phyloP scores from a whole-genome alignment of 2,113 vertebrate species.

The Percina caprodes region DNA sequence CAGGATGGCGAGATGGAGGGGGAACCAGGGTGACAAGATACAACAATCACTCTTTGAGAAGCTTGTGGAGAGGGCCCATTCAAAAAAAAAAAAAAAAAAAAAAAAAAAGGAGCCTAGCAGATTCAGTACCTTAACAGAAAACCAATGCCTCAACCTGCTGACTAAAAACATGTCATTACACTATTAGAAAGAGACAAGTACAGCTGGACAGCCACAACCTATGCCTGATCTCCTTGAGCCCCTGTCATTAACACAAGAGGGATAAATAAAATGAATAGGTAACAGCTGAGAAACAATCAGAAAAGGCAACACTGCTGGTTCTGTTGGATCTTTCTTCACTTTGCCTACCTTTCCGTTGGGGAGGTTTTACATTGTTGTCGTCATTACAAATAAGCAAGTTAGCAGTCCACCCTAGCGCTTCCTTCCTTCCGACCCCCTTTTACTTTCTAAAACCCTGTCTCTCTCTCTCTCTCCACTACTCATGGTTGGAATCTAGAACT shows the following conservation, averaged over 20 bases:
- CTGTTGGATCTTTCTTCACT: conserved; percentile 77
- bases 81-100: conserved; percentile 12
- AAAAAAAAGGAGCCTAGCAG: conserved; percentile 59
- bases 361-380: conserved; percentile 76
- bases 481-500: conserved; percentile 87
- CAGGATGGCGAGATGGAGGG: conserved; percentile 57
- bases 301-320: conserved; percentile 88
- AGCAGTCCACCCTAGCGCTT: conserved; percentile 77
- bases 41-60: conserved; percentile 69
- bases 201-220: conserved; percentile 62
- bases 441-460: conserved; percentile 67
- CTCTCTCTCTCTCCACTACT: conserved; percentile 59
- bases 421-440: conserved; percentile 61
- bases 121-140: conserved; percentile 79
- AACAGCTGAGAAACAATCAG: conserved; percentile 82
- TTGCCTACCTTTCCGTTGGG: conserved; percentile 65
- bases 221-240: conserved; percentile 68
- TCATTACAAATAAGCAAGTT: conserved; percentile 81
- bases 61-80: conserved; percentile 58
- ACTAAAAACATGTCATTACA: conserved; percentile 70
- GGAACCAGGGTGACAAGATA: conserved; percentile 50
- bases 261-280: conserved; percentile 79
- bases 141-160: conserved; percentile 73
- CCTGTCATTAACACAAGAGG: conserved; percentile 74
- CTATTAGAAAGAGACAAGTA: conserved; percentile 72